Evolutionary conservation across 2,113 vertebrate genomes (phyloP).

Genomic region (Dipodomys ordii): DNA sequence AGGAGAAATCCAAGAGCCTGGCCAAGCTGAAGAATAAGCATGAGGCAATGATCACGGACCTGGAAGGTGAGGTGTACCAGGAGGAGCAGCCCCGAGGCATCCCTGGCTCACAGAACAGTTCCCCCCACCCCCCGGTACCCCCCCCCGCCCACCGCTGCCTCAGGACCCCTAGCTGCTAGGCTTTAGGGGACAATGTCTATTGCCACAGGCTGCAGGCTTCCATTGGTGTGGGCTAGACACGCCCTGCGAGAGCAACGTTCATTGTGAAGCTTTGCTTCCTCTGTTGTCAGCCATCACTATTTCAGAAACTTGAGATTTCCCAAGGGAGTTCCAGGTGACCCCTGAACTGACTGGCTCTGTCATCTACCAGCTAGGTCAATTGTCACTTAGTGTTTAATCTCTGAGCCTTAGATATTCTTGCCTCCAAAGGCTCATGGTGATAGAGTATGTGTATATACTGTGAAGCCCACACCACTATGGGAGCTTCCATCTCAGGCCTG

Average conservation of each 20-base stretch:
- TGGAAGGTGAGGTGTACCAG: constrained; percentile 90
- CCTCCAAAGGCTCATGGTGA: neutral
- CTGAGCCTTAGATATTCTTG: neutral
- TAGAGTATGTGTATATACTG: neutral
- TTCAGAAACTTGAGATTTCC: neutral
- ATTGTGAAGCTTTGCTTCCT: neutral
- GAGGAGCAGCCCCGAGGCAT: fast-evolving
- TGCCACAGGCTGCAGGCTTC: neutral
- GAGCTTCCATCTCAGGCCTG: neutral
- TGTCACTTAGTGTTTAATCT: neutral
- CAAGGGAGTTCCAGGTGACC: too few species aligned
- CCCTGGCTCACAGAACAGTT: fast-evolving
- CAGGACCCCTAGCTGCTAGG: neutral
- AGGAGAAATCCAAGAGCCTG: constrained; percentile 99
- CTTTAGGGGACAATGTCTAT: neutral
- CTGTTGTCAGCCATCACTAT: fast-evolving
- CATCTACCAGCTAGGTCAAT: neutral
- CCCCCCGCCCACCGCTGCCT: neutral
- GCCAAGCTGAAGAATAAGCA: constrained; percentile 99
- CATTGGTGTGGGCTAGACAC: neutral
- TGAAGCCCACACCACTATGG: fast-evolving
- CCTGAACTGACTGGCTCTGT: neutral
- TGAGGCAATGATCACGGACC: constrained; percentile 98
- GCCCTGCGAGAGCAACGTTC: fast-evolving
- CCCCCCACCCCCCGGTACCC: fast-evolving